phyloP scores from a whole-genome alignment of 2,113 vertebrate species.

The Planiliza haematocheilus region DNA sequence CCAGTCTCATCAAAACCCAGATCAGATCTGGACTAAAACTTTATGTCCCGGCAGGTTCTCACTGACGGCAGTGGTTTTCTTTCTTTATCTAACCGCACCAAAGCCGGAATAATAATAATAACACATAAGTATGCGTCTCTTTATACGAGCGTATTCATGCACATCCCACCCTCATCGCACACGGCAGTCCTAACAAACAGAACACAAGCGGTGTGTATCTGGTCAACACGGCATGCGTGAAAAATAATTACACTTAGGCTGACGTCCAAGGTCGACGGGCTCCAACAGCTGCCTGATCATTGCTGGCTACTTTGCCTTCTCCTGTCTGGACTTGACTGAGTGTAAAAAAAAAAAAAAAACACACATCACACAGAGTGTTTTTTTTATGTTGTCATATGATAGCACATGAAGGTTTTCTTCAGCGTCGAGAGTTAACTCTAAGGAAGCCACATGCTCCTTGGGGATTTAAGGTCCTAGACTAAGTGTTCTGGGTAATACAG shows the following conservation, averaged over 20 bases:
- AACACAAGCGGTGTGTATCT: conserved; percentile 64
- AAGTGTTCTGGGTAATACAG: conserved; percentile 8
- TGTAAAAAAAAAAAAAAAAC: conserved; percentile 31
- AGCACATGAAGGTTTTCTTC: conserved; percentile 63
- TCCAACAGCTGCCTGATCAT: conserved; percentile 71
- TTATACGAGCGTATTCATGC: neutral
- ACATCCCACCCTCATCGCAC: conserved; percentile 23
- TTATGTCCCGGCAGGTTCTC: conserved; percentile 49
- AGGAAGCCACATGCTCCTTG: conserved; percentile 28
- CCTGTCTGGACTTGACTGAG: conserved; percentile 65
- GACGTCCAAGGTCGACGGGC: conserved; percentile 76
- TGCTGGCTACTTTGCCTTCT: conserved; percentile 61
- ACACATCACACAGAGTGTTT: conserved; percentile 58
- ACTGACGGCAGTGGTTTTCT: conserved; percentile 38
- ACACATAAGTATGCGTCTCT: conserved; percentile 31
- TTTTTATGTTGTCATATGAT: conserved; percentile 72
- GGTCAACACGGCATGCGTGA: conserved; percentile 69
- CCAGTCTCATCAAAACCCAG: conserved; percentile 61
- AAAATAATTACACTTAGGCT: conserved; percentile 76
- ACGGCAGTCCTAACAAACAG: conserved; percentile 61
- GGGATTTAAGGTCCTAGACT: conserved; percentile 27
- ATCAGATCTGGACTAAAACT: conserved; percentile 60
- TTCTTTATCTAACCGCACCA: conserved; percentile 45
- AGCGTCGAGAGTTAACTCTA: conserved; percentile 32
- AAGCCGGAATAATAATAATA: conserved; percentile 28